Conservation (phyloP, 2,888 invertebrate species). For the Bombylius major region DNA sequence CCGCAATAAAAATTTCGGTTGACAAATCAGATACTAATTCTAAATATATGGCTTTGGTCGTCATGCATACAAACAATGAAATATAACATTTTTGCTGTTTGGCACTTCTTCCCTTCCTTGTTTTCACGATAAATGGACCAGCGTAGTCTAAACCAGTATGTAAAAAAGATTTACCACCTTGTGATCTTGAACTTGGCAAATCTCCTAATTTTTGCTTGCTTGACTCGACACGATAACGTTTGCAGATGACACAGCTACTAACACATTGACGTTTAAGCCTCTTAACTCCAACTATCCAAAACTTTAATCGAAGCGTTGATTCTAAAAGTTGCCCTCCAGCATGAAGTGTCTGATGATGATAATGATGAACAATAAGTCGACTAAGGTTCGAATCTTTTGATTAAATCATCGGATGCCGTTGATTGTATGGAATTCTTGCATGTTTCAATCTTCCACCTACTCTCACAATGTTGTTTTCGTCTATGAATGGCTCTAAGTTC, state of each 20-base stretch:
- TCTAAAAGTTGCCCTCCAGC: not conserved
- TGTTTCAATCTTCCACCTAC: not conserved
- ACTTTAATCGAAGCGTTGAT: not conserved
- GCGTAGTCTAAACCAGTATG: constrained; percentile 10
- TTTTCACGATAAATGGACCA: constrained; percentile 2
- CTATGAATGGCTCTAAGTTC: not conserved
- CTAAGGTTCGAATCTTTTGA: not conserved
- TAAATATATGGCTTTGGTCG: constrained; percentile 1
- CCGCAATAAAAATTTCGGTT: constrained; percentile 16
- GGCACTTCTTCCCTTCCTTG: not conserved
- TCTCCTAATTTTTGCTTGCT: constrained; percentile 13
- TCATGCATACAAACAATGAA: constrained; percentile 1
- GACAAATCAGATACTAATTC: constrained; percentile 4
- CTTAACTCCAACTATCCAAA: constrained; percentile 2
- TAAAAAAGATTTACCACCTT: constrained; percentile 4
- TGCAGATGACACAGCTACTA: constrained; percentile 7
- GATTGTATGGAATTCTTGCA: not conserved
- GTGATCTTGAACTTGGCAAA: not conserved
- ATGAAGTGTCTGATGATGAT: not conserved
- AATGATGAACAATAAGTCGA: not conserved
- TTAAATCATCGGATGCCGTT: not conserved
- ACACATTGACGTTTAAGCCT: not conserved
- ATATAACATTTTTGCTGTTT: not conserved
- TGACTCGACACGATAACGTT: constrained; percentile 3
- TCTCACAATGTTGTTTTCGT: not conserved